Evolutionary conservation across 2,888 invertebrate genomes (phyloP).

Genomic region (Anoncus sp.): DNA sequence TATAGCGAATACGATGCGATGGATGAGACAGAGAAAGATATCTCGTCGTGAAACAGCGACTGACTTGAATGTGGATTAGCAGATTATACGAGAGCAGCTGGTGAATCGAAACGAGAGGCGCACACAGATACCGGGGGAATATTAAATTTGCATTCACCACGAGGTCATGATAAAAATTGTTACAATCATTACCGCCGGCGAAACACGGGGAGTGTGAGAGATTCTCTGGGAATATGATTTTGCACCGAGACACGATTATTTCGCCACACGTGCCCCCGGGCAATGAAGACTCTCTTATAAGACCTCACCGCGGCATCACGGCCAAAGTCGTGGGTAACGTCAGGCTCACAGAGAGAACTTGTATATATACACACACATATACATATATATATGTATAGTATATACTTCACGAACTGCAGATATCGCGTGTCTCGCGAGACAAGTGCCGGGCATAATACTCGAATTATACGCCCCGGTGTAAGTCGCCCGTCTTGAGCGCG

Average conservation of each 20-base stretch:
- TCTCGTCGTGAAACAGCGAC: slow-evolving; percentile 21
- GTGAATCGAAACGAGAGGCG: slow-evolving; percentile 48
- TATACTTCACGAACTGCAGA: slow-evolving; percentile 63
- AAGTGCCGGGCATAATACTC: slow-evolving; percentile 72
- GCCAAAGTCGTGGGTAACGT: slow-evolving; percentile 57
- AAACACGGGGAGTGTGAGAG: slow-evolving; percentile 51
- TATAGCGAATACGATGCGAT: slow-evolving; percentile 13
- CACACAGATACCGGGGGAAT: slow-evolving; percentile 18
- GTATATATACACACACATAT: slow-evolving; percentile 15
- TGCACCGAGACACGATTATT: slow-evolving; percentile 64
- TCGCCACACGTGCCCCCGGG: slow-evolving; percentile 56
- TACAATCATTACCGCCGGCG: slow-evolving; percentile 57
- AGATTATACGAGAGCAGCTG: slow-evolving; percentile 51
- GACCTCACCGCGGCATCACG: slow-evolving; percentile 55
- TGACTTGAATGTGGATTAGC: slow-evolving; percentile 60
- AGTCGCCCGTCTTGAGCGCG: slow-evolving; percentile 57
- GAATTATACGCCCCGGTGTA: slow-evolving; percentile 72
- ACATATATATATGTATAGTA: slow-evolving; percentile 1
- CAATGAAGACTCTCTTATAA: slow-evolving; percentile 56
- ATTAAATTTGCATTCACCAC: slow-evolving; percentile 59
- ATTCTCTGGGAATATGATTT: slow-evolving; percentile 63
- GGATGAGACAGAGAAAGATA: slow-evolving; percentile 8
- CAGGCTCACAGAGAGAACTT: slow-evolving; percentile 31
- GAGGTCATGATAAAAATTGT: slow-evolving; percentile 59
- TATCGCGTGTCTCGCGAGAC: slow-evolving; percentile 74